Percentiles rank a stretch among this genome's conserved stretches.
Conservation (phyloP, 2,797 vertebrate species). For the Ficedula albicollis region DNA sequence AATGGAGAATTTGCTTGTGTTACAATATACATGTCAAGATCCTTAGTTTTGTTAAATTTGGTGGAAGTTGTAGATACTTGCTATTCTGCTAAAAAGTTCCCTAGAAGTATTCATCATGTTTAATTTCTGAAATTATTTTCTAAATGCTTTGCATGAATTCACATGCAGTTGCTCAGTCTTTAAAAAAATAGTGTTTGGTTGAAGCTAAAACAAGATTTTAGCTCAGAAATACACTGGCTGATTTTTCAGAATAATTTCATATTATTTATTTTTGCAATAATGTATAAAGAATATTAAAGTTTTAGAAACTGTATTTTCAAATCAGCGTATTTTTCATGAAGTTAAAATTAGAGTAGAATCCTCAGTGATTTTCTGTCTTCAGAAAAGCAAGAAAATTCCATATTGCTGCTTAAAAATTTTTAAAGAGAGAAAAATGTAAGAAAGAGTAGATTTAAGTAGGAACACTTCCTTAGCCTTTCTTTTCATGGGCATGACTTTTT, state of each 20-base stretch:
- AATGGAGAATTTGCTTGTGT: background rate
- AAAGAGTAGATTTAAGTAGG: background rate
- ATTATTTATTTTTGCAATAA: background rate
- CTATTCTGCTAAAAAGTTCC: background rate
- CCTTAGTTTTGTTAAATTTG: background rate
- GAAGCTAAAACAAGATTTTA: background rate
- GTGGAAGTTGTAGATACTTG: background rate
- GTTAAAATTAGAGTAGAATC: background rate
- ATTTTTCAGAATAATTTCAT: background rate
- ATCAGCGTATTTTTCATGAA: background rate
- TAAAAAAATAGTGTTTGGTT: background rate
- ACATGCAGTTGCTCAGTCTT: fast-evolving
- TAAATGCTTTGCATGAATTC: background rate
- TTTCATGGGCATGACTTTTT: background rate
- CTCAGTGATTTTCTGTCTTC: background rate
- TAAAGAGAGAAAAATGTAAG: background rate
- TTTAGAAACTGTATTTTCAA: background rate
- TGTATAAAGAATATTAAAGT: background rate
- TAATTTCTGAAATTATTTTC: background rate
- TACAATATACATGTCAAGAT: background rate
- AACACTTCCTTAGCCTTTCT: background rate
- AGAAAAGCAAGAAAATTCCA: background rate
- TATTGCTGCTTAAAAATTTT: background rate
- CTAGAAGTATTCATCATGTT: background rate
- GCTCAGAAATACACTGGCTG: background rate